Evolutionary conservation across 2,113 vertebrate species (phyloP).

Genomic region (Psophia crepitans): DNA sequence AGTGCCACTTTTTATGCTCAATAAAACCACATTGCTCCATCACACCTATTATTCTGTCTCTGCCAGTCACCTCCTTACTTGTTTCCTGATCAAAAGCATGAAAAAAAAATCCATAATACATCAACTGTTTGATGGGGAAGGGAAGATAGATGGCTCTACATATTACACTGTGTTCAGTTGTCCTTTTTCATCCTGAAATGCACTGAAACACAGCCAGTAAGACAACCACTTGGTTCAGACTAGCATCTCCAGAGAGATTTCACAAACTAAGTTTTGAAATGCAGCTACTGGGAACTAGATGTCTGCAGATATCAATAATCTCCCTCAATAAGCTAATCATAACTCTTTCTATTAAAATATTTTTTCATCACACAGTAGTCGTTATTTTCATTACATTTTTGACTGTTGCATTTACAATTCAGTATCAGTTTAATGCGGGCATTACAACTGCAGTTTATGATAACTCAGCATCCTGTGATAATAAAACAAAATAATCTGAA

Average conservation of each 20-base stretch:
- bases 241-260: not conserved
- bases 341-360: not conserved
- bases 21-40: not conserved
- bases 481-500: not conserved
- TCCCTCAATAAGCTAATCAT: not conserved
- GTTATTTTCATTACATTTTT: not conserved
- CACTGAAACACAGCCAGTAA: not conserved
- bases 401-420: not conserved
- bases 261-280: not conserved
- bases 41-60: not conserved
- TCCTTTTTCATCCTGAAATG: not conserved
- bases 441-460: not conserved
- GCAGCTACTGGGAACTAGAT: not conserved
- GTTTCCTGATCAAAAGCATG: not conserved
- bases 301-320: not conserved
- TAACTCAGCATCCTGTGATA: not conserved
- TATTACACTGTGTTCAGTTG: not conserved
- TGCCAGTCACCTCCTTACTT: not conserved
- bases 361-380: not conserved
- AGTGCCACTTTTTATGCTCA: not conserved
- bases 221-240: not conserved
- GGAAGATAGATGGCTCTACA: not conserved
- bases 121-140: not conserved
- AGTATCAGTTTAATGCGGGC: not conserved
- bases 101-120: not conserved